A percentile compares a stretch with the other conserved stretches of the same genome.
These are phyloP conservation scores for Chydorus sphaericus DNA, from an alignment of 2,888 invertebrate genomes.

Conservation along the genomic window DNA sequence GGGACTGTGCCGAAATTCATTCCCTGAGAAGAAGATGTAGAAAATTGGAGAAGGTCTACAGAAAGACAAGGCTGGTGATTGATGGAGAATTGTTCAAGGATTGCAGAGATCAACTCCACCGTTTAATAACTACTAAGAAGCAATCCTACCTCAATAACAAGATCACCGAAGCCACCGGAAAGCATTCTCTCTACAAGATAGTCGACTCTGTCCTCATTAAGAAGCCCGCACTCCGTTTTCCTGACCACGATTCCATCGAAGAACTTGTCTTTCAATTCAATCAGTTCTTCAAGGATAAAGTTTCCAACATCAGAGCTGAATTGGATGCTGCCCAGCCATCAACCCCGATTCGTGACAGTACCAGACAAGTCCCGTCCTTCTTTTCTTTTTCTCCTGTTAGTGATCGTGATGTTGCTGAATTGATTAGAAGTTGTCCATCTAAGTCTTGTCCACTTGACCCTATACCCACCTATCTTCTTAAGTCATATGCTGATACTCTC, in stretches of 20 bases:
- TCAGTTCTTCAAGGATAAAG: neutral
- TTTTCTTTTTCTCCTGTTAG: neutral
- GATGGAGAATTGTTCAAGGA: no score
- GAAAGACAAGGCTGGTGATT: no score
- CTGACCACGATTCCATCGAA: neutral
- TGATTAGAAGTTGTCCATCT: neutral
- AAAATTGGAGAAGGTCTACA: no score
- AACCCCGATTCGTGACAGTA: no score
- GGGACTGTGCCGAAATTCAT: neutral
- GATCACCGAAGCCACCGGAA: neutral
- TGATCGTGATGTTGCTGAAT: neutral
- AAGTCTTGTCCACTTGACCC: neutral
- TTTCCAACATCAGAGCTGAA: neutral
- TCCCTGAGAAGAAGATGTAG: neutral
- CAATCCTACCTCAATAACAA: neutral
- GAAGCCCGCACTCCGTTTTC: neutral
- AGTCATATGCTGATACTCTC: neutral
- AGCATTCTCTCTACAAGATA: neutral
- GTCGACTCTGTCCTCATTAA: neutral
- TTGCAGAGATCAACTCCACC: no score
- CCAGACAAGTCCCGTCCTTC: no score
- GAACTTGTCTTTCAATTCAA: neutral
- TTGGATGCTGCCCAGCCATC: neutral
- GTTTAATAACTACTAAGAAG: no score
- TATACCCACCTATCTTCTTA: neutral